Evolutionary conservation across 2,113 vertebrate species (phyloP).

Genomic region (Engraulis encrasicolus): DNA sequence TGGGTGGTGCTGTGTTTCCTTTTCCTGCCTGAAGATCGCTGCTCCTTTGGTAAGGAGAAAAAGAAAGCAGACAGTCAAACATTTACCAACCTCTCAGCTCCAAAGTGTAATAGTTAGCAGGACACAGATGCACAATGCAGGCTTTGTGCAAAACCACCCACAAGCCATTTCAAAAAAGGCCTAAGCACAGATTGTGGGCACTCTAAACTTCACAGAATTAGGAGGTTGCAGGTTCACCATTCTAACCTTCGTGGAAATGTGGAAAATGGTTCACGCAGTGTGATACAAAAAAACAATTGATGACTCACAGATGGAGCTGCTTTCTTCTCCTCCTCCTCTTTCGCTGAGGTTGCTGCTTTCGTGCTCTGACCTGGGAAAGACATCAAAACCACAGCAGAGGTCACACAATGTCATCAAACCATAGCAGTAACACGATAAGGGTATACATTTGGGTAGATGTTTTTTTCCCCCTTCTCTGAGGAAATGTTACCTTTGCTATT

Average conservation of each 20-base stretch:
- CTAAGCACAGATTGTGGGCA: neutral
- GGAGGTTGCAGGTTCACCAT: neutral
- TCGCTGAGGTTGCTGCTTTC: neutral
- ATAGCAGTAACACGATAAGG: neutral
- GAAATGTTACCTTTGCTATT: constrained; percentile 76
- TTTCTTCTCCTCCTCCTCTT: constrained; percentile 6
- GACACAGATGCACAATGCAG: too few relatives aligned
- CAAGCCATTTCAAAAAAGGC: too few relatives aligned
- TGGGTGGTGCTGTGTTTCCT: constrained; percentile 80
- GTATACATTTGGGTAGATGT: neutral
- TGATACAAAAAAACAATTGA: neutral
- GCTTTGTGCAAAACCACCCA: neutral
- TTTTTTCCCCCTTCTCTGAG: neutral
- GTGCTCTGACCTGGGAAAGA: neutral
- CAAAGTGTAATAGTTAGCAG: too few relatives aligned
- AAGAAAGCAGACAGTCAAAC: too few relatives aligned
- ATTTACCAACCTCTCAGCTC: too few relatives aligned
- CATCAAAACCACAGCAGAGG: neutral
- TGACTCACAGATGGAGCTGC: constrained; percentile 1
- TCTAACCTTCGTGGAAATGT: neutral
- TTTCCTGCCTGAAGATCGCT: constrained; percentile 69
- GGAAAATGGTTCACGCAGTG: neutral
- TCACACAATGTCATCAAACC: too few relatives aligned
- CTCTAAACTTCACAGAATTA: neutral
- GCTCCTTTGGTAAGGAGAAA: neutral